Evolutionary conservation across 1,140 invertebrate genomes (phyloP).

Genomic region (Agrilus planipennis): DNA sequence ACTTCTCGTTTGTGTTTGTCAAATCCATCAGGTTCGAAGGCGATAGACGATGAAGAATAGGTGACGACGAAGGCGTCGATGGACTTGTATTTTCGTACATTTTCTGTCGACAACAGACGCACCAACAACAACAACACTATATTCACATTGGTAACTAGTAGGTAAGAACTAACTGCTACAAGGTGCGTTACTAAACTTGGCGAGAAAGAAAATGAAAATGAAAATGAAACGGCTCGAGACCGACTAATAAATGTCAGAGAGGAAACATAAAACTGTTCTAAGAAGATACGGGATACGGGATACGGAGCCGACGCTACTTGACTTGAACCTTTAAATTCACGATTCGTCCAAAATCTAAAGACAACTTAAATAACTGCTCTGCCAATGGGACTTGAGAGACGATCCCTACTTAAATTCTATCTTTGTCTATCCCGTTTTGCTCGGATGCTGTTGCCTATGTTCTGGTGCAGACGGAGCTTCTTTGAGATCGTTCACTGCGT

Average conservation of each 20-base stretch:
- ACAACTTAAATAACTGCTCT: conserved; percentile 8
- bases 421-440: no score
- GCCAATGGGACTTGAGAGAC: conserved; percentile 7
- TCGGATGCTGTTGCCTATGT: no score
- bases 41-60: conserved; percentile 13
- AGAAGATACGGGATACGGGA: background rate
- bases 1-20: conserved; percentile 30
- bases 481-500: no score
- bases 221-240: conserved; percentile 1
- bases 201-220: background rate
- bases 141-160: no score
- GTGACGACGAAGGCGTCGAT: conserved; percentile 22
- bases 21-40: conserved; percentile 26
- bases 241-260: background rate
- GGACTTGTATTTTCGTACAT: conserved; percentile 26
- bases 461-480: no score
- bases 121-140: background rate
- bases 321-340: conserved; percentile 4
- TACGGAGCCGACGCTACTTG: background rate
- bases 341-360: conserved; percentile 7
- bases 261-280: background rate
- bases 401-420: no score
- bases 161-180: no score
- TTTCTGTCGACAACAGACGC: conserved; percentile 5
- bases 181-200: background rate